Conservation (phyloP, 2,113 vertebrate species). For the Corythoichthys intestinalis region DNA sequence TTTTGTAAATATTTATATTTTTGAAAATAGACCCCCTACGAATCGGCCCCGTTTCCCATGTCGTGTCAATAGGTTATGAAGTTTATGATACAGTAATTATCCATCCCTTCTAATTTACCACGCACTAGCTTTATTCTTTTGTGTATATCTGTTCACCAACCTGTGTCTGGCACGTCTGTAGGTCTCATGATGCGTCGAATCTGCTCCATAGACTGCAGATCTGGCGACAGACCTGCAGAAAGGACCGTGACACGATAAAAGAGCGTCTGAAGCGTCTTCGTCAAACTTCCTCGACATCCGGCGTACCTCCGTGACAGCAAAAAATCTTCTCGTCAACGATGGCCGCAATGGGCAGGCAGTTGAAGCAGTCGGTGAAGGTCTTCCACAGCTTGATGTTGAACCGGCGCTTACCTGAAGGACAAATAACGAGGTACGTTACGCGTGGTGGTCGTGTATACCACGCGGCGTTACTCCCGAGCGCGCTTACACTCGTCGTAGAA, state of each 20-base stretch:
- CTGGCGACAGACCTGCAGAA: slow-evolving; percentile 83
- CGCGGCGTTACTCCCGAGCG: not conserved
- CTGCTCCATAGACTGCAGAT: slow-evolving; percentile 95
- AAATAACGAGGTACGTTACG: not conserved
- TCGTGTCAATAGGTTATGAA: no score
- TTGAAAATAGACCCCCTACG: no score
- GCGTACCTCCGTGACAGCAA: slow-evolving; percentile 91
- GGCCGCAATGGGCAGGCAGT: slow-evolving; percentile 93
- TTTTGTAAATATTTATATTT: no score
- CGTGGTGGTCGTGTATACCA: not conserved
- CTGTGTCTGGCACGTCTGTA: slow-evolving; percentile 94
- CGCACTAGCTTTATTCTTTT: no score
- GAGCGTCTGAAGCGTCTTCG: not conserved
- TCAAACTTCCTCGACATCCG: not conserved
- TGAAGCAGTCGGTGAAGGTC: slow-evolving; percentile 96
- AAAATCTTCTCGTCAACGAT: slow-evolving; percentile 98
- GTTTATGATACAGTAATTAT: no score
- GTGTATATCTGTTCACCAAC: slow-evolving; percentile 48
- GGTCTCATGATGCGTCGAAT: slow-evolving; percentile 96
- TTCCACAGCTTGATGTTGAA: slow-evolving; percentile 98
- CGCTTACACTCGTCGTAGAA: slow-evolving; percentile 95
- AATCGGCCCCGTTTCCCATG: no score
- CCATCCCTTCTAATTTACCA: no score
- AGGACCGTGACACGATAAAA: not conserved
- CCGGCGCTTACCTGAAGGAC: slow-evolving; percentile 82